Evolutionary conservation across 2,888 invertebrate species (phyloP), one percentile per base, ranked within the genome.

Genomic region (Blastobasis adustella): DNA sequence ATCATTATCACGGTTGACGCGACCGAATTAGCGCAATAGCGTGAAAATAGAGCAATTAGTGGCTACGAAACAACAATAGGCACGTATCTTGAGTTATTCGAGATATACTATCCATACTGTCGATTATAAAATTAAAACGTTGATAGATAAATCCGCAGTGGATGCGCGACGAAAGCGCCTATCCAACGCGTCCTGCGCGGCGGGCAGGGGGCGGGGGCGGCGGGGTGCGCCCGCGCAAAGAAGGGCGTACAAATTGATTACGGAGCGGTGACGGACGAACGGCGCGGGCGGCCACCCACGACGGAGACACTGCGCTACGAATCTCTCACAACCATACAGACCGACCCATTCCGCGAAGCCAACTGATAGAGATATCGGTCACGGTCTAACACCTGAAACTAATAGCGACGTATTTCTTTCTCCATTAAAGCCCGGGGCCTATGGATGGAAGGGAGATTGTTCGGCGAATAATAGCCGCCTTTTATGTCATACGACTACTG

Each of bases 201-300:
- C 45, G 40, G 49, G 36, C 23, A 10, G 39, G 10, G 57, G 57
- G 57, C 61, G 62, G 71, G n/a, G 67, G 66, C 60, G 63, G 62
- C 68, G 64, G 71, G 69, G 62, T 62, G 69, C 63, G 68, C 66
- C 59, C 62, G 63, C 68, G 65, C 61, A 58, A 57, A 70, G 80
- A 80, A 77, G 79, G 78, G 82, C 85, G 79, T 82, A 84, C 80
- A 85, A 87, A 87, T 86, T 83, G 86, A 86, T 86, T 85, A 82
- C 77, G 64, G 66, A 67, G 67, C 75, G 73, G 76, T 76, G 82
- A 80, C 71, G 66, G 71, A 60, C 76, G 73, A 80, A 75, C 81
- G 74, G 68, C 58, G 60, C 76, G 6, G 49, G 59, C 60, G 82
- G 65, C 87, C 87, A 86, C 88, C 86, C 88, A 85, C 78, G 73